Percentiles rank a stretch among this genome's conserved stretches.
Conservation (phyloP, 2,113 vertebrate species). For the Melospiza georgiana region DNA sequence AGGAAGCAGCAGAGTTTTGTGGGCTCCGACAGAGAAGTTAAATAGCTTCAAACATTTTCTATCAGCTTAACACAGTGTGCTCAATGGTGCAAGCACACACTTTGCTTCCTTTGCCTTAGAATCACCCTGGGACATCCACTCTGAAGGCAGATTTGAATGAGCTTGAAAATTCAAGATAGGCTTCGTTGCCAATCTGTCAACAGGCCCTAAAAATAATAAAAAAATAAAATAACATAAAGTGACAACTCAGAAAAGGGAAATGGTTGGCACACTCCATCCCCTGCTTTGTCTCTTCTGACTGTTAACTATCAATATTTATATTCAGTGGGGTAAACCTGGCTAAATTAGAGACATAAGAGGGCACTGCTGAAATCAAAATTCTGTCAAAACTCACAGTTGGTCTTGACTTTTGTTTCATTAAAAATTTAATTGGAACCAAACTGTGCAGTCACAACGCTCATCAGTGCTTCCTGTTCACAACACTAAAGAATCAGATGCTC, state of each 20-base stretch:
- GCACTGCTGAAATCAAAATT: constrained; percentile 35
- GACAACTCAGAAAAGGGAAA: background rate
- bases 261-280: background rate
- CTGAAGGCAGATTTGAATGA: constrained; percentile 36
- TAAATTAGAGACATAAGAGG: constrained; percentile 15
- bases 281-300: background rate
- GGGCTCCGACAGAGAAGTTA: constrained; percentile 44
- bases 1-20: constrained; percentile 16
- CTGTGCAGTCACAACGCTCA: constrained; percentile 59
- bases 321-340: background rate
- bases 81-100: background rate
- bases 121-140: constrained; percentile 21
- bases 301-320: constrained; percentile 22
- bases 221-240: background rate
- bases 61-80: constrained; percentile 31
- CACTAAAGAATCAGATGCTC: constrained; percentile 59
- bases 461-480: constrained; percentile 55
- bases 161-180: constrained; percentile 12
- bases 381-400: constrained; percentile 39
- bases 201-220: background rate
- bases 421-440: constrained; percentile 71
- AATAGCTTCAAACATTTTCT: constrained; percentile 43
- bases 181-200: constrained; percentile 36
- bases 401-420: constrained; percentile 63
- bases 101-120: constrained; percentile 23